phyloP scores from a whole-genome alignment of 2,797 vertebrate species.

The Mormyrops attenuatus region DNA sequence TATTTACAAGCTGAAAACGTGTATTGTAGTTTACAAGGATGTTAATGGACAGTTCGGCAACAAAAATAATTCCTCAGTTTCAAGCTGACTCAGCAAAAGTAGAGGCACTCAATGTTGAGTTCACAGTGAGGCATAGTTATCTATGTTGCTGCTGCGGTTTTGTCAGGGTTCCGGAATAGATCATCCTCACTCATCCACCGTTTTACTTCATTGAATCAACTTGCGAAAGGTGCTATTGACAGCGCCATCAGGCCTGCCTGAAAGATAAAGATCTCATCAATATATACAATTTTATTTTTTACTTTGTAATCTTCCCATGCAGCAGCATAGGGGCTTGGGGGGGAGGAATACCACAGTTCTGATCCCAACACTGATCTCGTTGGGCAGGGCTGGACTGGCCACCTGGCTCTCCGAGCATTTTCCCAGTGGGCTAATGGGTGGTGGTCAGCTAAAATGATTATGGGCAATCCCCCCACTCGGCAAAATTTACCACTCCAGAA shows the following conservation, averaged over 20 bases:
- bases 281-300: background rate
- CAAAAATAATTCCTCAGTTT: background rate
- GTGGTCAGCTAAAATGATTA: background rate
- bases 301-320: background rate
- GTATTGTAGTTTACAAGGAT: background rate
- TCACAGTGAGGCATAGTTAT: background rate
- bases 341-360: background rate
- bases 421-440: background rate
- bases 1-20: background rate
- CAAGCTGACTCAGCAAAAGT: background rate
- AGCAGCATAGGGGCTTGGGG: background rate
- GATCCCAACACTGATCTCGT: background rate
- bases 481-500: background rate
- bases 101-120: background rate
- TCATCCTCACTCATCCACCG: background rate
- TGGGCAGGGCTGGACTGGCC: background rate
- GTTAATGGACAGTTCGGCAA: background rate
- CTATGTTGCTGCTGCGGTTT: background rate
- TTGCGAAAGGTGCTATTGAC: background rate
- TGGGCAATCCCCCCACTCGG: background rate
- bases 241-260: background rate
- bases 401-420: background rate
- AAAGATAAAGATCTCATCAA: background rate
- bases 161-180: background rate
- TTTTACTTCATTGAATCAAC: background rate